Base-by-base conservation (phyloP, 2,113 vertebrate genomes). In the Podarcis muralis region DNA sequence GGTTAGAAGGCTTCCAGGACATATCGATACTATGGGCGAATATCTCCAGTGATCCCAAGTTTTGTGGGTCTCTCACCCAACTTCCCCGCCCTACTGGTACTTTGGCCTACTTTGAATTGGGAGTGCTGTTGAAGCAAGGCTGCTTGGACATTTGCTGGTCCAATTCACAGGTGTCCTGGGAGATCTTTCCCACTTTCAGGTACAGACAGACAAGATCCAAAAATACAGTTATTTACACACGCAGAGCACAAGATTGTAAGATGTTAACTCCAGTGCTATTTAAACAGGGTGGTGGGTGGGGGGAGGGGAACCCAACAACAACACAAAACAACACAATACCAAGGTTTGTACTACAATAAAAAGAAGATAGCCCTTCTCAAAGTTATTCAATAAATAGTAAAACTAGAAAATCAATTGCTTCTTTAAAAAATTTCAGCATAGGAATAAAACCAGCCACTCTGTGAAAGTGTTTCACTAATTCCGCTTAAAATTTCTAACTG, bases 291-390 rank as follows among this genome's bases (percentile, higher is more conserved):
- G 48, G 11, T 11, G 11, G 48, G 48, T 53, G 48, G 7, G 23
- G n/a, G 48, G 43, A 68, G 90, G 93, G 89, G 87, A 93, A 77
- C 32, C n/a, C 13, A 74, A 74, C 72, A 83, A 87, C 90, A 83
- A 87, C 90, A 95, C 92, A 23, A 76, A 12, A 90, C 80, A 71
- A 92, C 93, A 93, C 92, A 92, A 90, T 93, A 94, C 93, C 84
- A 76, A 94, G 89, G 86, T 91, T 95, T 92, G 93, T 92, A 96
- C 62, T 0, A 95, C 95, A 89, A 94, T 97, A 97, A 93, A 97
- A 97, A 97, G 96, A 96, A 97, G 96, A 96, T 97, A 97, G 97
- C 97, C 97, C 97, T 97, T 97, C 95, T 96, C 93, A 95, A 93
- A 95, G 94, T 95, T 95, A 96, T 91, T 97, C 96, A 96, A 94